phyloP scores from a whole-genome alignment of 2,113 vertebrate genomes.

The Poeciliopsis turrubarensis region DNA sequence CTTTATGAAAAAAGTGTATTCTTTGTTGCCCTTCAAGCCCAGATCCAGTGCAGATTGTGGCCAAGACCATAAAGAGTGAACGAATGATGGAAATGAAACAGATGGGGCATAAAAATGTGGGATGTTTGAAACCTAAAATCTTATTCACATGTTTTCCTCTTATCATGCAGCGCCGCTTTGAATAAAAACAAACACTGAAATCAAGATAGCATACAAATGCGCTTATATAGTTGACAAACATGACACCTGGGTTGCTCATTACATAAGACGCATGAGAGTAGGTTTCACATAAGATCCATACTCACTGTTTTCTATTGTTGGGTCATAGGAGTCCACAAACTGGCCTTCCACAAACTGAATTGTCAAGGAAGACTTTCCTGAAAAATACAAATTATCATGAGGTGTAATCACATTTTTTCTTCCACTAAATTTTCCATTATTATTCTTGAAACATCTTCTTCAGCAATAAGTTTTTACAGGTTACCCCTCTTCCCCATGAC shows the following conservation, averaged over 20 bases:
- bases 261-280: neutral
- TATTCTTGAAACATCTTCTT: neutral
- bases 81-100: no score
- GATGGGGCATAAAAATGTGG: no score
- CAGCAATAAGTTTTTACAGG: neutral
- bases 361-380: slow-evolving; percentile 98
- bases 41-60: no score
- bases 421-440: neutral
- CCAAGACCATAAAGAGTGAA: no score
- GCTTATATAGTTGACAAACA: neutral
- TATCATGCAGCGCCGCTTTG: no score
- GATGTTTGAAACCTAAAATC: no score
- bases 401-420: neutral
- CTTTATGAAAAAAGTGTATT: no score
- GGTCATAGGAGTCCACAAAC: slow-evolving; percentile 99
- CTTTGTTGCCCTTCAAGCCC: no score
- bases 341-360: slow-evolving; percentile 99
- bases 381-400: slow-evolving; percentile 43
- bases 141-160: no score
- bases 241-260: neutral
- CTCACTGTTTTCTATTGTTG: slow-evolving; percentile 99
- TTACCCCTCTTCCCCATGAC: neutral
- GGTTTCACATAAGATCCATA: slow-evolving; percentile 20
- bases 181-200: no score
- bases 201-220: no score